Evolutionary conservation across 2,888 invertebrate genomes (phyloP).

Genomic region (Papilio gigon): DNA sequence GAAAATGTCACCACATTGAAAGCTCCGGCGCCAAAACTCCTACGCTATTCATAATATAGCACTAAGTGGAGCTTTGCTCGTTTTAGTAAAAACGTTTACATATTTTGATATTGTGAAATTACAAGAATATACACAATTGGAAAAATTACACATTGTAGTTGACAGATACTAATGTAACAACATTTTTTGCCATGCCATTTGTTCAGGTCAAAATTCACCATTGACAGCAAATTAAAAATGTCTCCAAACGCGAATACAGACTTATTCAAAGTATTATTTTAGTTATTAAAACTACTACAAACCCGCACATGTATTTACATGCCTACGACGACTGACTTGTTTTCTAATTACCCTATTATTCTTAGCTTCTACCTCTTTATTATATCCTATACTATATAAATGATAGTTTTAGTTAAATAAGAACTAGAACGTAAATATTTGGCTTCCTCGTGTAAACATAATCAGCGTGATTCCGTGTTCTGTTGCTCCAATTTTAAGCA

Average conservation of each 20-base stretch:
- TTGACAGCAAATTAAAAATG: too few species aligned
- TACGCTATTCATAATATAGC: neutral
- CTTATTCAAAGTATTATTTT: neutral
- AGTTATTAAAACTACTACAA: neutral
- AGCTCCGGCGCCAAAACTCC: neutral
- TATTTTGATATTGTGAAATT: neutral
- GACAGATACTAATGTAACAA: too few species aligned
- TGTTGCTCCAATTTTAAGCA: conserved; percentile 13
- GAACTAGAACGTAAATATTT: conserved; percentile 21
- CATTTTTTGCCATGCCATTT: neutral
- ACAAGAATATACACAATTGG: neutral
- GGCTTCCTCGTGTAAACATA: neutral
- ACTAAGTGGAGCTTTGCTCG: neutral
- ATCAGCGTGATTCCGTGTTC: neutral
- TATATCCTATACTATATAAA: neutral
- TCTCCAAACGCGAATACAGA: neutral
- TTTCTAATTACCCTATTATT: neutral
- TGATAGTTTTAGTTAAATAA: conserved; percentile 3
- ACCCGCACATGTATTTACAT: neutral
- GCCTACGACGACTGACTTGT: neutral
- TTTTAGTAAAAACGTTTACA: neutral
- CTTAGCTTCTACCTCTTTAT: neutral
- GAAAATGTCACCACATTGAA: conserved; percentile 23
- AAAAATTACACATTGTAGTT: neutral
- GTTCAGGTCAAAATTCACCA: too few species aligned